Evolutionary conservation across 2,797 vertebrate species (phyloP).

Genomic region (Myioborus miniatus): DNA sequence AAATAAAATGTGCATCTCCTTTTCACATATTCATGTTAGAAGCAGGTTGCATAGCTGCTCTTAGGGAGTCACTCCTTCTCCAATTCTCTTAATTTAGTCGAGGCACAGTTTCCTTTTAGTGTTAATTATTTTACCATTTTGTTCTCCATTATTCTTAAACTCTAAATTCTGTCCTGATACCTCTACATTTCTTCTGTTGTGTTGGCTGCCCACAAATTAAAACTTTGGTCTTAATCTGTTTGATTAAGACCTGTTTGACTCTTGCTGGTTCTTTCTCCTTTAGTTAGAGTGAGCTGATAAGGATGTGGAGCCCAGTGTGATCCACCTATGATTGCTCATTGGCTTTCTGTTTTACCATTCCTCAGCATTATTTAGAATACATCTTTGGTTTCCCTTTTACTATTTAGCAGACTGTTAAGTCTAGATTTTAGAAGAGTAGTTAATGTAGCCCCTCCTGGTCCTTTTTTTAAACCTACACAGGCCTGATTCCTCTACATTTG

Average conservation of each 20-base stretch:
- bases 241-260: neutral
- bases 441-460: neutral
- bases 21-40: conserved; percentile 20
- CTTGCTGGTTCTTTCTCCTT: neutral
- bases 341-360: neutral
- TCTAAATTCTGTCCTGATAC: neutral
- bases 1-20: neutral
- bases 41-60: neutral
- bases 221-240: neutral
- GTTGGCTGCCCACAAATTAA: neutral
- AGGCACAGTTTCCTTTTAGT: neutral
- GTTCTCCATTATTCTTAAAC: neutral
- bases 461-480: neutral
- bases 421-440: neutral
- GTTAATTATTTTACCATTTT: conserved; percentile 8
- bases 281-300: neutral
- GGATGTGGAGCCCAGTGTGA: neutral
- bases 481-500: neutral
- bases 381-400: neutral
- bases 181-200: neutral
- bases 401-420: neutral
- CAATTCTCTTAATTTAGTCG: neutral
- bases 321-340: neutral
- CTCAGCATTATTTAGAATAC: neutral
- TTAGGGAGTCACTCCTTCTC: neutral